Evolutionary conservation across 2,113 vertebrate genomes (phyloP).

Genomic region (Corythornis cristatus): DNA sequence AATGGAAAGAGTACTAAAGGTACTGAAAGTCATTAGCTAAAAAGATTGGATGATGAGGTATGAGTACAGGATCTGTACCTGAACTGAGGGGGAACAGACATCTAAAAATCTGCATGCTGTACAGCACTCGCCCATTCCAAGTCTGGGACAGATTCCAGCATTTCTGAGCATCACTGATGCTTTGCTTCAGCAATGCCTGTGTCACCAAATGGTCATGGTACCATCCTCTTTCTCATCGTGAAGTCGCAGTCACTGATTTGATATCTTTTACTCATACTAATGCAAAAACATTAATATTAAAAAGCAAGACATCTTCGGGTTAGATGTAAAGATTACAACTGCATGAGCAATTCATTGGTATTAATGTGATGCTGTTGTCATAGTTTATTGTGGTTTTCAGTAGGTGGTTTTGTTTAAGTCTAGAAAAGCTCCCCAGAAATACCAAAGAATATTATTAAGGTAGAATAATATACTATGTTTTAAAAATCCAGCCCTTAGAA

Average conservation of each 20-base stretch:
- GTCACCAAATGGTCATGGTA: rapidly evolving
- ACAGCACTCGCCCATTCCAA: neutral
- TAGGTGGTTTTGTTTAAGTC: neutral
- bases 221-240: neutral
- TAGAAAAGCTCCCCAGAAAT: neutral
- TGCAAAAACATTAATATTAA: neutral
- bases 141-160: neutral
- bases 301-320: neutral
- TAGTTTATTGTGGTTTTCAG: neutral
- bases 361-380: neutral
- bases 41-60: neutral
- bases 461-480: neutral
- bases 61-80: neutral
- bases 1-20: neutral
- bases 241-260: neutral
- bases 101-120: neutral
- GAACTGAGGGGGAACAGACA: neutral
- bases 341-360: neutral
- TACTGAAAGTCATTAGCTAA: neutral
- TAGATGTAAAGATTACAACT: neutral
- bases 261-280: neutral
- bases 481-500: neutral
- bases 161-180: neutral
- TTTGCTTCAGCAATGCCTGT: neutral
- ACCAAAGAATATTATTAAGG: neutral